Evolutionary conservation across 1,140 invertebrate species (phyloP), one percentile per base, ranked within the genome.

Genomic region (Bombus polaris): DNA sequence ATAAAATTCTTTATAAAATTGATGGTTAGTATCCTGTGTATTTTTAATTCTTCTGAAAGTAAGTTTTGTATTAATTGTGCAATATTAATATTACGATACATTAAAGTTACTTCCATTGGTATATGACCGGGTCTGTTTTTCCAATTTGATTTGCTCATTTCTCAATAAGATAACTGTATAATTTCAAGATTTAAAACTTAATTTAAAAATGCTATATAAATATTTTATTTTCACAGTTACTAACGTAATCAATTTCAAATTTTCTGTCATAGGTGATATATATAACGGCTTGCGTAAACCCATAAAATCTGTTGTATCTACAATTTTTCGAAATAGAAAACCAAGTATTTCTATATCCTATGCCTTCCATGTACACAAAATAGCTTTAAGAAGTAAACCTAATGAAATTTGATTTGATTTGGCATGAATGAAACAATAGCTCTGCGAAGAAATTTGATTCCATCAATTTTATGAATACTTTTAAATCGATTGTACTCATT

Each of bases 231-330:
- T 9, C n/a, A 15, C 13, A 80, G n/a, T 22, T 80, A 71, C 78
- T 71, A 53, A 80, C 28, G 3, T 10, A 32, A 65, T 35, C 12
- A 80, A 25, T n/a, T 66, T 4, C 25, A 25, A 37, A 70, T 80
- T 80, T 65, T 66, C 66, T 44, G 66, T 71, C 35, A 80, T 71
- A 18, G 66, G 35, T 22, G 25, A 66, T 53, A 80, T 37, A 12
- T 80, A 65, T 25, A 80, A 22, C 2, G 66, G 66, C 6, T 44
- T 80, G 28, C 28, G 25, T 37, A 70, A 70, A 53, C 66, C 78
- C 25, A n/a, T 70, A 18, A 15, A 15, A 10, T 80, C 25, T 12
- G 78, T 71, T n/a, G 78, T n/a, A 28, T 80, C 35, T 37, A 66
- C 44, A 5, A 15, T 35, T 35, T 70, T 53, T 70, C 3, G 78